Conservation (phyloP, 2,113 vertebrate genomes). For the Acrocephalus arundinaceus region DNA sequence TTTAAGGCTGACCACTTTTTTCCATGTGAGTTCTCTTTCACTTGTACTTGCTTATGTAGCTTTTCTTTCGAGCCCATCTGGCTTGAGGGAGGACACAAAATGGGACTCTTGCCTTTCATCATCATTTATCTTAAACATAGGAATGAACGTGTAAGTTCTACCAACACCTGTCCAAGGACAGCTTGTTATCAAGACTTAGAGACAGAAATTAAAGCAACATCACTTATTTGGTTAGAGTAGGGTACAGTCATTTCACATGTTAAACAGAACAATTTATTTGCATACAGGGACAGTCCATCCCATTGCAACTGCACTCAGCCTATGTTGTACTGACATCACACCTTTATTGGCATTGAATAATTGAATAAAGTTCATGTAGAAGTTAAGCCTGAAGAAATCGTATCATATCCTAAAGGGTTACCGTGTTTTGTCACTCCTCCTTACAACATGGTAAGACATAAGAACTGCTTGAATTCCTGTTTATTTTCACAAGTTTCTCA, state of each 20-base stretch:
- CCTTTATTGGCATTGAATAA: background rate
- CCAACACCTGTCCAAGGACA: background rate
- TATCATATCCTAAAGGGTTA: background rate
- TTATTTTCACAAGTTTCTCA: background rate
- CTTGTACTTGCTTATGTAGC: background rate
- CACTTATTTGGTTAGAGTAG: background rate
- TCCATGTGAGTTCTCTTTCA: background rate
- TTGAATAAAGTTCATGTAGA: background rate
- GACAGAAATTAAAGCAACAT: background rate
- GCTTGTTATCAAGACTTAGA: background rate
- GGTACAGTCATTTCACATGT: background rate
- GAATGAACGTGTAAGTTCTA: background rate
- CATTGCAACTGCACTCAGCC: background rate
- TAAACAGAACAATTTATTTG: background rate
- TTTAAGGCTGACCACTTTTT: background rate
- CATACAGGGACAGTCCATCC: background rate
- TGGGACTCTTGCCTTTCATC: background rate
- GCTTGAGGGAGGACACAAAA: background rate
- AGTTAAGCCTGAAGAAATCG: background rate
- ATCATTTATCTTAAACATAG: background rate
- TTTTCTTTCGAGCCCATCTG: background rate
- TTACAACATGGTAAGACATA: background rate
- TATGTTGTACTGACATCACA: background rate
- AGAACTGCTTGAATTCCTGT: background rate
- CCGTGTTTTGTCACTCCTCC: background rate